Evolutionary conservation across 37 sponge, comb jelly and placozoan species (phyloP).

Genomic region (Spongilla lacustris): DNA sequence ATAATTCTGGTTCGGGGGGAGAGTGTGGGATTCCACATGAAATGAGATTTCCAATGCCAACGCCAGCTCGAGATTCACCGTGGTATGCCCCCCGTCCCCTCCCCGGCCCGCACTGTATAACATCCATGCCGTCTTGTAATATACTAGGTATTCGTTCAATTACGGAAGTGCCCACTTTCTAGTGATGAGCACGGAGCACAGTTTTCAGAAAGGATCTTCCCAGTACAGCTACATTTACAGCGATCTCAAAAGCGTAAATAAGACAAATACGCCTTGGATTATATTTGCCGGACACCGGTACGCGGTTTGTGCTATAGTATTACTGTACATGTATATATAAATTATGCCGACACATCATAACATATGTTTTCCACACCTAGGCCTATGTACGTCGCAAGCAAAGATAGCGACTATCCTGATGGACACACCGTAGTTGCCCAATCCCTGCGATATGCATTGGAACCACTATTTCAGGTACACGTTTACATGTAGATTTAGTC

Average conservation of each 20-base stretch:
- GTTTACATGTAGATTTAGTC: not conserved
- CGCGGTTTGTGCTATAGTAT: too few species aligned
- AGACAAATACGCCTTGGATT: conserved; percentile 80
- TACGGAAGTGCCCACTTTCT: conserved; percentile 76
- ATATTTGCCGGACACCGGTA: conserved; percentile 81
- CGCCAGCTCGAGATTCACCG: conserved; percentile 60
- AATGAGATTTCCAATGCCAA: conserved; percentile 75
- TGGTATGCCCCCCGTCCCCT: conserved; percentile 32
- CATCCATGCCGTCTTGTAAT: too few species aligned
- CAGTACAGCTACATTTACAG: conserved; percentile 58
- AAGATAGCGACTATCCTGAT: not conserved
- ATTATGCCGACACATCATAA: too few species aligned
- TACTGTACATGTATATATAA: too few species aligned
- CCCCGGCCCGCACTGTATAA: too few species aligned
- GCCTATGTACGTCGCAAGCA: conserved; percentile 59
- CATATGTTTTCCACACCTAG: not conserved
- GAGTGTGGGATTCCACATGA: conserved; percentile 84
- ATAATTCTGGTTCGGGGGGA: conserved; percentile 71
- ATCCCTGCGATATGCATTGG: conserved; percentile 20
- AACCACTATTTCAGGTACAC: conserved; percentile 42
- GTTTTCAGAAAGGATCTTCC: conserved; percentile 31
- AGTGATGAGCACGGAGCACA: conserved; percentile 85
- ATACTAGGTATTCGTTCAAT: conserved; percentile 79
- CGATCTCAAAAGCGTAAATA: conserved; percentile 62
- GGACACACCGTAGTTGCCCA: conserved; percentile 22